Evolutionary conservation across 2,113 vertebrate genomes (phyloP).

Genomic region (Indicator maculatus): DNA sequence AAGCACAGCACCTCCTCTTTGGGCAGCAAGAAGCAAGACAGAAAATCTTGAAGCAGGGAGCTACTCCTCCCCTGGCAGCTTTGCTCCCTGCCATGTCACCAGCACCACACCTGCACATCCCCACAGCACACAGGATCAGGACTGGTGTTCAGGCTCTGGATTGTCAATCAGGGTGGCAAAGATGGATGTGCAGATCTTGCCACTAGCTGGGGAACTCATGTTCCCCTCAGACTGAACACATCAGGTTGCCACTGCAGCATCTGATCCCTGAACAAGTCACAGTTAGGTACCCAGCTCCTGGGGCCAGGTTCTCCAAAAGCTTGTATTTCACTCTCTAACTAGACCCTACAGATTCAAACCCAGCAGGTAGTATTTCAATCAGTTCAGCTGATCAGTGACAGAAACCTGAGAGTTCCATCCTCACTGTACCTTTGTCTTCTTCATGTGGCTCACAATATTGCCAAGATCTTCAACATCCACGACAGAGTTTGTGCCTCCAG

Average conservation of each 20-base stretch:
- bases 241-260: neutral
- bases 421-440: slow-evolving; percentile 83
- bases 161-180: neutral
- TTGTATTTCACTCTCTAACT: neutral
- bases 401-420: neutral
- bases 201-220: neutral
- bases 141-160: neutral
- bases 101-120: neutral
- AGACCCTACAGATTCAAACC: neutral
- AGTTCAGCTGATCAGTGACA: neutral
- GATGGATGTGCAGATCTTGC: neutral
- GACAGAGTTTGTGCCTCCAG: slow-evolving; percentile 59
- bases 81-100: fast-evolving
- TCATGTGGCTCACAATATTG: slow-evolving; percentile 80
- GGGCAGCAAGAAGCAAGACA: neutral
- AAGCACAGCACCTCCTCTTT: neutral
- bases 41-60: neutral
- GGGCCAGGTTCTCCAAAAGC: neutral
- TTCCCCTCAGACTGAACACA: neutral
- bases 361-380: neutral
- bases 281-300: neutral
- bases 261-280: neutral
- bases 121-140: fast-evolving
- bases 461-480: slow-evolving; percentile 92
- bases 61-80: neutral